Conservation (phyloP, 2,888 invertebrate species). For the Dermolepida albohirtum region DNA sequence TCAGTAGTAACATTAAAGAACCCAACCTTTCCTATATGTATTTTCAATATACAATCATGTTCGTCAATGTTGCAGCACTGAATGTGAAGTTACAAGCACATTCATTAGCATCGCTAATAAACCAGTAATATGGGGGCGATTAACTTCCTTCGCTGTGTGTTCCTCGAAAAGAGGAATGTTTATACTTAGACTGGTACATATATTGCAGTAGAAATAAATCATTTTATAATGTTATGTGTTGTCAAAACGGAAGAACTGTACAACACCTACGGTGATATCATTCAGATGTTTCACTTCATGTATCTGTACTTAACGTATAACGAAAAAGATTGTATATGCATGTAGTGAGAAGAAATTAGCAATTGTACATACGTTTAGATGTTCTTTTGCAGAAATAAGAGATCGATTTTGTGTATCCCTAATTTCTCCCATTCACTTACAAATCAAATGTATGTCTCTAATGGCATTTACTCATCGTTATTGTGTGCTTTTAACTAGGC, state of each 20-base stretch:
- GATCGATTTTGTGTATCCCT: too few relatives aligned
- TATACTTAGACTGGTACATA: slow-evolving; percentile 1
- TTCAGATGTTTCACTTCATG: too few relatives aligned
- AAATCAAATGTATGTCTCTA: too few relatives aligned
- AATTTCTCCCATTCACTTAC: too few relatives aligned
- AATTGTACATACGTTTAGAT: too few relatives aligned
- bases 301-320: too few relatives aligned
- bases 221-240: slow-evolving; percentile 16
- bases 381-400: too few relatives aligned
- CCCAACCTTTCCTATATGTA: slow-evolving; percentile 32
- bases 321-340: too few relatives aligned
- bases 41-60: slow-evolving; percentile 17
- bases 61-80: slow-evolving; percentile 17
- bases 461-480: too few relatives aligned
- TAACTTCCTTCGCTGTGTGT: slow-evolving; percentile 38
- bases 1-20: neutral
- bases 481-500: too few relatives aligned
- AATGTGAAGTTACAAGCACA: slow-evolving; percentile 40
- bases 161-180: slow-evolving; percentile 9
- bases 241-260: slow-evolving; percentile 14
- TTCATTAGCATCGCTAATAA: slow-evolving; percentile 49
- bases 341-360: too few relatives aligned
- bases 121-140: slow-evolving; percentile 40
- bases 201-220: slow-evolving; percentile 29
- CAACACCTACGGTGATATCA: neutral